phyloP scores from a whole-genome alignment of 2,797 vertebrate genomes.

The Falco berigora region DNA sequence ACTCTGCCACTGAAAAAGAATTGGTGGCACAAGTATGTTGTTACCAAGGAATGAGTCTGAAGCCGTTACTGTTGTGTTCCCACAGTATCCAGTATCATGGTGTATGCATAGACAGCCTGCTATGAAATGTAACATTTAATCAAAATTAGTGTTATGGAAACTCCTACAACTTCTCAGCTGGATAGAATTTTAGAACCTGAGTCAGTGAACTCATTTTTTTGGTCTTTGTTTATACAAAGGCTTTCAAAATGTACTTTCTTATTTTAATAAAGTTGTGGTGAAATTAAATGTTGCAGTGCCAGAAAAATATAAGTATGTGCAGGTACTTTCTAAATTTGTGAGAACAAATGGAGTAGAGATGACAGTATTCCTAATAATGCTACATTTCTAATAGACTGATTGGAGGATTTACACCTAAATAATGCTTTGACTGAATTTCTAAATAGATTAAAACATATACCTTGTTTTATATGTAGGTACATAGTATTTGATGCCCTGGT shows the following conservation, averaged over 20 bases:
- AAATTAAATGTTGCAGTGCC: background rate
- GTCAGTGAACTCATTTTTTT: background rate
- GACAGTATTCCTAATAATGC: background rate
- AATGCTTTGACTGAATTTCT: background rate
- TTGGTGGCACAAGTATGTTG: background rate
- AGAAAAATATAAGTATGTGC: background rate
- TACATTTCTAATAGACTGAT: background rate
- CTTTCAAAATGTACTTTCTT: background rate
- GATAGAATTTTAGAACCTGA: background rate
- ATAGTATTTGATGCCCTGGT: background rate
- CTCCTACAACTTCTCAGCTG: background rate
- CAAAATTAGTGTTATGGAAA: background rate
- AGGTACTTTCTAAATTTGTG: background rate
- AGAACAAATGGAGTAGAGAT: background rate
- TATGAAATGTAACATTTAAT: background rate
- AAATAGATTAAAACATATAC: background rate
- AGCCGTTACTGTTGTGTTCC: background rate
- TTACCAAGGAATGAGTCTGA: background rate
- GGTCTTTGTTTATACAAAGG: background rate
- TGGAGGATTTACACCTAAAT: background rate
- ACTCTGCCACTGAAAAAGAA: background rate
- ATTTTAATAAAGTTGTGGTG: background rate
- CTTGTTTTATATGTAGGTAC: background rate
- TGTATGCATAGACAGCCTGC: background rate
- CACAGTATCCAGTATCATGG: background rate